Evolutionary conservation across 2,113 vertebrate species (phyloP).

Genomic region (Apaloderma vittatum): DNA sequence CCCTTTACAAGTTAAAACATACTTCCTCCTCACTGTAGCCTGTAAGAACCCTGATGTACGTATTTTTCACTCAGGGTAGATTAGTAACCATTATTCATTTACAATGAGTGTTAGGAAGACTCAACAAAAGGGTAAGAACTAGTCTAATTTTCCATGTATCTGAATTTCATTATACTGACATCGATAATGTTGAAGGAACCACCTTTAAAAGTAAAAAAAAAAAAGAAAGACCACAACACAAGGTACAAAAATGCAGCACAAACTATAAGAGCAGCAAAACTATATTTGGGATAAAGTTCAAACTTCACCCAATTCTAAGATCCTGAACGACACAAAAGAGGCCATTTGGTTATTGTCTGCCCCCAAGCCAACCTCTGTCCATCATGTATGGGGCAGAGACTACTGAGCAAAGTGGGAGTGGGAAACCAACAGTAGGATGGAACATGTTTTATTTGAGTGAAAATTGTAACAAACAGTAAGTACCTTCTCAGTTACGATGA

Average conservation of each 20-base stretch:
- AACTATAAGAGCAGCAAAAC: not conserved
- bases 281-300: not conserved
- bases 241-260: not conserved
- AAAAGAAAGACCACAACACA: not conserved
- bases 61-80: not conserved
- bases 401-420: not conserved
- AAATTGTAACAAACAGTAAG: not conserved
- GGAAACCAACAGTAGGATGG: not conserved
- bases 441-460: not conserved
- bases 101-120: not conserved
- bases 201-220: not conserved
- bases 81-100: not conserved
- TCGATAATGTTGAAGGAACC: not conserved
- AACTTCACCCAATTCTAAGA: not conserved
- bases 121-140: not conserved
- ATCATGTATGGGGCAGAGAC: not conserved
- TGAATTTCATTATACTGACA: not conserved
- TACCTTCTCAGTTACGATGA: not conserved
- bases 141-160: not conserved
- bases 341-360: not conserved
- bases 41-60: not conserved
- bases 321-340: not conserved
- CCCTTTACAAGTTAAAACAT: not conserved
- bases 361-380: not conserved
- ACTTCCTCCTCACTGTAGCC: not conserved